These are phyloP conservation scores for Lepidochitona cinerea DNA, from an alignment of 2,888 invertebrate genomes.

Conservation along the genomic window DNA sequence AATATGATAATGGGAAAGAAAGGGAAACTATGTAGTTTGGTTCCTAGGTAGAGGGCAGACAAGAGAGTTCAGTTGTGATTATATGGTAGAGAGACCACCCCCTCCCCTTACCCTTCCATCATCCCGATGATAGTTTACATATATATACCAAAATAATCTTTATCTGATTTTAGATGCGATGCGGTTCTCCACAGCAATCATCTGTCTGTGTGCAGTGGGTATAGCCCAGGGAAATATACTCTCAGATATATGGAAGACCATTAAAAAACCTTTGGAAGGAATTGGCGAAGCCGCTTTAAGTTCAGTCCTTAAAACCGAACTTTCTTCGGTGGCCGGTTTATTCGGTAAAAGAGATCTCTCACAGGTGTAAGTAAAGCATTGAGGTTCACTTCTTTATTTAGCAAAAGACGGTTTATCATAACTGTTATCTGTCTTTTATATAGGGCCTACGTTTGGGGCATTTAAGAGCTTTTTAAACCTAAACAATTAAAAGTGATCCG, in stretches of 20 bases:
- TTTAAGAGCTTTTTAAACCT: too few species aligned
- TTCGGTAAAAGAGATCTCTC: neutral
- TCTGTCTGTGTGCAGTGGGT: neutral
- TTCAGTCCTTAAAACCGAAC: neutral
- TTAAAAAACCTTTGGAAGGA: neutral
- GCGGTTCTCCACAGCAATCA: neutral
- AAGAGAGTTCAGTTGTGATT: too few species aligned
- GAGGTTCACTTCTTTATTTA: too few species aligned
- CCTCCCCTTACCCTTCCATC: neutral
- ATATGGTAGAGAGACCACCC: neutral
- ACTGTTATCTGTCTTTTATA: too few species aligned
- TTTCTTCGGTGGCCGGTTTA: neutral
- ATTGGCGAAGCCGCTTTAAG: neutral
- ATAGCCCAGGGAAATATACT: neutral
- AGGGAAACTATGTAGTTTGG: too few species aligned
- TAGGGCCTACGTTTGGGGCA: too few species aligned
- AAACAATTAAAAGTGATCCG: too few species aligned
- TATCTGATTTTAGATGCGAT: too few species aligned
- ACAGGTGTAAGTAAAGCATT: neutral
- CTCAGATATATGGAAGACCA: neutral
- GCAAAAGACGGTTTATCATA: too few species aligned
- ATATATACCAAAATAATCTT: too few species aligned
- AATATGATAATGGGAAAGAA: neutral
- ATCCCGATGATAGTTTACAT: too few species aligned
- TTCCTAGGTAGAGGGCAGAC: too few species aligned